Evolutionary conservation across 1,140 invertebrate species (phyloP).

Genomic region (Bombus polaris): DNA sequence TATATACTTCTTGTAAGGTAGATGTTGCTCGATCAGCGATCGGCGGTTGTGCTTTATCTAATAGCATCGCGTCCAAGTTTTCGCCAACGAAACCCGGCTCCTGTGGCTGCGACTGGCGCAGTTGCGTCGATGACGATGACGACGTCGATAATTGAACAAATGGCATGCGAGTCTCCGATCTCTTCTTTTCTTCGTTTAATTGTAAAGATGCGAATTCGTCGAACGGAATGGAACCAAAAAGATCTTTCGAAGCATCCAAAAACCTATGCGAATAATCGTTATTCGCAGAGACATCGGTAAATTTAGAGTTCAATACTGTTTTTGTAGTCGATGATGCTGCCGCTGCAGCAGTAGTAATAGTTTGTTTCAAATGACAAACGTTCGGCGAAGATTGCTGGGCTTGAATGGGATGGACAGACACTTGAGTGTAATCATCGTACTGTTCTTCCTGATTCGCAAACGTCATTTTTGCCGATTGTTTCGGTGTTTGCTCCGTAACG

Average conservation of each 20-base stretch:
- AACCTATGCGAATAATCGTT: neutral
- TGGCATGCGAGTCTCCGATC: conserved; percentile 74
- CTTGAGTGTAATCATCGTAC: conserved; percentile 7
- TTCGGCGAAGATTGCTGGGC: conserved; percentile 3
- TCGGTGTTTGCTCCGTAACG: neutral
- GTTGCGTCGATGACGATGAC: conserved; percentile 64
- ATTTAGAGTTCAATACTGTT: conserved; percentile 56
- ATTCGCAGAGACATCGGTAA: conserved; percentile 52
- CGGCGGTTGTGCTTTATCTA: conserved; percentile 55
- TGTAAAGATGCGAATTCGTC: conserved; percentile 79
- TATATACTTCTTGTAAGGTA: conserved; percentile 17
- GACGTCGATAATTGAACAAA: conserved; percentile 69
- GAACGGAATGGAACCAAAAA: conserved; percentile 86
- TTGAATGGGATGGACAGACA: neutral
- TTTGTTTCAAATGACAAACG: neutral
- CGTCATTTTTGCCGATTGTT: conserved; percentile 15
- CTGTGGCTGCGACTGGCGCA: conserved; percentile 73
- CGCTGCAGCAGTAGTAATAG: neutral
- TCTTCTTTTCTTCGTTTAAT: conserved; percentile 72
- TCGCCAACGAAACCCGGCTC: conserved; percentile 70
- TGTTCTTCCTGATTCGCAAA: conserved; percentile 31
- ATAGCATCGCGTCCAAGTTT: conserved; percentile 65
- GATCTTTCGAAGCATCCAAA: conserved; percentile 78
- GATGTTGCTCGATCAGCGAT: conserved; percentile 7
- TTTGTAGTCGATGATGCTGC: conserved; percentile 18